These are phyloP conservation scores for Scaptomyza caliginosa DNA, from an alignment of 2,888 invertebrate genomes.

Conservation along the genomic window DNA sequence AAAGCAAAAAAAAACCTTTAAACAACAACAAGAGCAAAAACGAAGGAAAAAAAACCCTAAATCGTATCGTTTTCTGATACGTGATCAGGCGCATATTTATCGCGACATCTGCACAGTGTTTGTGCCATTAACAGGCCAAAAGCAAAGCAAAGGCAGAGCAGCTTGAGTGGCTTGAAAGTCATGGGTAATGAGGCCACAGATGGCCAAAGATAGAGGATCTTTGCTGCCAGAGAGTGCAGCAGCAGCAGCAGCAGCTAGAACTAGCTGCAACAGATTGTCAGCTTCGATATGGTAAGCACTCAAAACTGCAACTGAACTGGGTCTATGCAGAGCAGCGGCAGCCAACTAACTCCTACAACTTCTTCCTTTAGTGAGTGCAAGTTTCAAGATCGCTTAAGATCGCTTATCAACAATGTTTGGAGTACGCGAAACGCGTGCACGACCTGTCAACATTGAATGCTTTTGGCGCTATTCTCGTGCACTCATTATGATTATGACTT, in stretches of 20 bases:
- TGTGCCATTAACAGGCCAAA: constrained; percentile 52
- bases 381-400: constrained; percentile 41
- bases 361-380: not conserved
- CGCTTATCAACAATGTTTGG: constrained; percentile 24
- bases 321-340: constrained; percentile 69
- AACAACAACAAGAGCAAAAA: not conserved
- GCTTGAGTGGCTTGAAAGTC: constrained; percentile 9
- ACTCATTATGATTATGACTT: constrained; percentile 77
- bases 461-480: constrained; percentile 55
- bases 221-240: no score
- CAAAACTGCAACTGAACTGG: constrained; percentile 57
- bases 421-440: constrained; percentile 76
- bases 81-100: constrained; percentile 78
- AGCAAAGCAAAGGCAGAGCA: not conserved
- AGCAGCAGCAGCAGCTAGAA: no score
- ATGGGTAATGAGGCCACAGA: constrained; percentile 75
- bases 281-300: constrained; percentile 74
- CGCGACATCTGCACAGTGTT: constrained; percentile 63
- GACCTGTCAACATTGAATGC: constrained; percentile 73
- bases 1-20: not conserved
- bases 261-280: constrained; percentile 42
- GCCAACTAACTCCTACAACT: constrained; percentile 13
- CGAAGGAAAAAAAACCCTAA: constrained; percentile 24
- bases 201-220: constrained; percentile 66
- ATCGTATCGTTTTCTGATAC: constrained; percentile 55